These are phyloP conservation scores for Nasonia vitripennis DNA, from an alignment of 1,140 invertebrate genomes.

Conservation along the genomic window DNA sequence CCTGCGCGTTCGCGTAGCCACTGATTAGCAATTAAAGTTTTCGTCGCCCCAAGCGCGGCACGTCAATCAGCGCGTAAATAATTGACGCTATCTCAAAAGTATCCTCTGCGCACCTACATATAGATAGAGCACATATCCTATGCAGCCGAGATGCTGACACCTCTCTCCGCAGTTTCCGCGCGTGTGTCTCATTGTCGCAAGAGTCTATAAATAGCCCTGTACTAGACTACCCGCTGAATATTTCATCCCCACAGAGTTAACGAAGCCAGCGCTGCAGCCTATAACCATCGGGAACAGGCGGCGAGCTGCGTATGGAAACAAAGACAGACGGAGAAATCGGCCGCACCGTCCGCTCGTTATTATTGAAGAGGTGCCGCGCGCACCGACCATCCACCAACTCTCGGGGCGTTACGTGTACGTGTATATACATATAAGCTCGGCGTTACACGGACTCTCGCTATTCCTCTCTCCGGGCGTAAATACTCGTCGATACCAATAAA, in stretches of 20 bases:
- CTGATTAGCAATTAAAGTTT: constrained; percentile 39
- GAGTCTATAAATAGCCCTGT: constrained; percentile 8
- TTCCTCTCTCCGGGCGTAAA: constrained; percentile 17
- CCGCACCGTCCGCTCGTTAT: constrained; percentile 9
- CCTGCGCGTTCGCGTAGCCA: not conserved
- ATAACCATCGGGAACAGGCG: not conserved
- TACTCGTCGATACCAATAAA: constrained; percentile 65
- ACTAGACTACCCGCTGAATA: not conserved
- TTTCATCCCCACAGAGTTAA: not conserved
- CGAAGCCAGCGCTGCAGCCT: not conserved
- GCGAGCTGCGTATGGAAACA: not conserved
- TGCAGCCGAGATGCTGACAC: too few relatives aligned
- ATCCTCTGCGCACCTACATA: not conserved
- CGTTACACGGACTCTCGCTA: not conserved
- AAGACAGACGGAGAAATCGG: not conserved
- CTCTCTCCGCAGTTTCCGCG: not conserved
- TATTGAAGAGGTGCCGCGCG: not conserved
- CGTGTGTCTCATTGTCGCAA: constrained; percentile 15
- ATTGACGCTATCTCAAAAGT: constrained; percentile 35
- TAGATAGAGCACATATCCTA: not conserved
- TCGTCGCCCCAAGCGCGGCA: not conserved
- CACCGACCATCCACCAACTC: not conserved
- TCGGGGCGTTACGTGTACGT: not conserved
- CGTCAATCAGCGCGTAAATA: constrained; percentile 34
- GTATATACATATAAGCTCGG: not conserved